A percentile compares a stretch with the other conserved stretches of the same genome.
phyloP scores from a whole-genome alignment of 2,888 invertebrate species.

The Craniophora ligustri region DNA sequence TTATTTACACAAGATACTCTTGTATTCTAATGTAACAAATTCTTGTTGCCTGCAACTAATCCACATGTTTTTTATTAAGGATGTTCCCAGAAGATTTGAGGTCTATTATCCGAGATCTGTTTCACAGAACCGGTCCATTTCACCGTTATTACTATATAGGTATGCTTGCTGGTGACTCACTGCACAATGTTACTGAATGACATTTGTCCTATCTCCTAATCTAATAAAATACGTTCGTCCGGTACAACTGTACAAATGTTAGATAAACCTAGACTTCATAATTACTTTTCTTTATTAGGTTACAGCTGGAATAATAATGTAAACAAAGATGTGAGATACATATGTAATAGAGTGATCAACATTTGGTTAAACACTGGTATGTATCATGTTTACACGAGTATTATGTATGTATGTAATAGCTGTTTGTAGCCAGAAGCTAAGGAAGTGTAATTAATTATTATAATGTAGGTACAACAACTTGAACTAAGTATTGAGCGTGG shows the following conservation, averaged over 20 bases:
- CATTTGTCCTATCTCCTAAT: conserved; percentile 28
- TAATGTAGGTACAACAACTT: conserved; percentile 52
- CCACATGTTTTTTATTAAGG: conserved; percentile 19
- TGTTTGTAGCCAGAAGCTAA: conserved; percentile 51
- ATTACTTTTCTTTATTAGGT: conserved; percentile 7
- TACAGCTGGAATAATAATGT: conserved; percentile 3
- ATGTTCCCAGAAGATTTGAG: conserved; percentile 47
- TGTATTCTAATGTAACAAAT: conserved; percentile 1
- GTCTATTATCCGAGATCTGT: conserved; percentile 48
- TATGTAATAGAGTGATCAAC: too few relatives aligned
- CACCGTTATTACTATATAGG: conserved; percentile 53
- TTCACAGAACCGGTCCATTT: conserved; percentile 44
- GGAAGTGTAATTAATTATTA: conserved; percentile 72
- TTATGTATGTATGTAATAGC: too few relatives aligned
- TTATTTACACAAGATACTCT: conserved; percentile 10
- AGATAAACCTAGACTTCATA: neutral
- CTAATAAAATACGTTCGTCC: conserved; percentile 21
- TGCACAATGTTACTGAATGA: conserved; percentile 46
- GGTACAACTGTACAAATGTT: neutral
- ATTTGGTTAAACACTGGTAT: conserved; percentile 20
- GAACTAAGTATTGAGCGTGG: conserved; percentile 39
- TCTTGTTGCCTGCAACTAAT: conserved; percentile 22
- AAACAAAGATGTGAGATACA: conserved; percentile 7
- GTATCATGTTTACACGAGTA: too few relatives aligned
- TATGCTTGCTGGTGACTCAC: conserved; percentile 51